phyloP scores from a whole-genome alignment of 2,113 vertebrate species.

The Cephalophus harveyi region DNA sequence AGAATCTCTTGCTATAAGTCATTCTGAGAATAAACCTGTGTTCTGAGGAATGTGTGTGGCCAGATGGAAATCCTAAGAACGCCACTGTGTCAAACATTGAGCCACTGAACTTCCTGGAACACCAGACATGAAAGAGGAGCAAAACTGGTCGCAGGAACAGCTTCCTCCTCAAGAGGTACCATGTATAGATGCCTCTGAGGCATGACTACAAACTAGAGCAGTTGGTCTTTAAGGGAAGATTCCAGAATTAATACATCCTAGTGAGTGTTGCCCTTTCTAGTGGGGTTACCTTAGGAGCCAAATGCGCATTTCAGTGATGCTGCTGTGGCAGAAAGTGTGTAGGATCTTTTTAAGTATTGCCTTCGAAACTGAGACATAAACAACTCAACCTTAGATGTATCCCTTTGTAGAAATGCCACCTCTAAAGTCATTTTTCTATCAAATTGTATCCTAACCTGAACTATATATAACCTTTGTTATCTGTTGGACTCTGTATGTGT shows the following conservation, averaged over 20 bases:
- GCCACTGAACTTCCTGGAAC: not conserved
- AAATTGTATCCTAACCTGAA: slow-evolving; percentile 42
- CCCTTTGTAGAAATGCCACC: slow-evolving; percentile 39
- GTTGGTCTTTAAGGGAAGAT: not conserved
- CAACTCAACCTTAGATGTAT: not conserved
- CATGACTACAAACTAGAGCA: not conserved
- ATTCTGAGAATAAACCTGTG: slow-evolving; percentile 41
- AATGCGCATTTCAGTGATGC: not conserved
- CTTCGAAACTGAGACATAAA: slow-evolving; percentile 37
- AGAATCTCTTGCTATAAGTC: slow-evolving; percentile 71
- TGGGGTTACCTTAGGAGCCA: not conserved
- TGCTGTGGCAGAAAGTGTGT: not conserved
- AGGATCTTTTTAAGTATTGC: slow-evolving; percentile 41
- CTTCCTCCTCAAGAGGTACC: slow-evolving; percentile 22
- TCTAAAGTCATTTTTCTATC: slow-evolving; percentile 64
- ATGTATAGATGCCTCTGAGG: not conserved
- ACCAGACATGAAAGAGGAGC: not conserved
- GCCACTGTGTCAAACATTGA: not conserved
- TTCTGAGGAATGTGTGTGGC: slow-evolving; percentile 59
- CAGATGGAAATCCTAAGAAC: not conserved
- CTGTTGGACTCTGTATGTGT: slow-evolving; percentile 71
- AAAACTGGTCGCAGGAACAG: not conserved
- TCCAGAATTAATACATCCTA: not conserved
- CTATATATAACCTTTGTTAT: slow-evolving; percentile 43
- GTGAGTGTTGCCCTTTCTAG: not conserved